Base-by-base conservation (phyloP, 2,113 vertebrate genomes). In the Pogonocichla stellata region DNA sequence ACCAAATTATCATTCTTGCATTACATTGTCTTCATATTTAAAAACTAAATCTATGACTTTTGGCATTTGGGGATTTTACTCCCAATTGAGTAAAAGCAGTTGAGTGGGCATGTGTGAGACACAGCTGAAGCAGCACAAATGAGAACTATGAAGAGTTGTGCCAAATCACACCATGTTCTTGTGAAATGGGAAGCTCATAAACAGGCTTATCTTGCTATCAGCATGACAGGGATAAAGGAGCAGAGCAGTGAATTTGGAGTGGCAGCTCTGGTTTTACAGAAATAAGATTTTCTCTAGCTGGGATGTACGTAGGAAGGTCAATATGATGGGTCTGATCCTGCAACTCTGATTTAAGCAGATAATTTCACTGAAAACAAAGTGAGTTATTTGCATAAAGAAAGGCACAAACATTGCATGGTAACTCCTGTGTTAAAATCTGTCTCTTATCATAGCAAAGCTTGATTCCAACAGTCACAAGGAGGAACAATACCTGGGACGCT, bases 91-190 rank as follows among this genome's bases (percentile, higher is more conserved):
- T 93, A 70, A 42, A 70, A 77, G 77, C 66, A 92, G 70, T 69
- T 87, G 89, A 95, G 92, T 94, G 74, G 92, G 92, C 64, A 90
- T 65, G 62, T 95, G 90, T 83, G 93, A 95, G 94, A 94, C 56
- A 65, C 64, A 93, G 90, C 74, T 91, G 66, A 94, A 94, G 70
- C 90, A 95, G 82, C 51, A 77, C 85, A 83, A 93, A 84, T 3
- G 70, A 85, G 86, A 87, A 60, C 88, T 47, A n/a, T 10, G 56
- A 65, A 85, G 86, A 87, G 17, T 72, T 81, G 45, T 88, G 95
- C 91, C 94, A 95, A 95, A 94, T 93, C 58, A 96, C 90, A 93
- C 66, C 66, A 73, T 70, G 85, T 93, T 92, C 95, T 94, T 95
- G 66, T 29, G 18, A 89, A 94, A 94, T 23, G 38, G 90, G 58